Evolutionary conservation across 1,140 invertebrate genomes (phyloP).

Genomic region (Mactra quadrangularis): DNA sequence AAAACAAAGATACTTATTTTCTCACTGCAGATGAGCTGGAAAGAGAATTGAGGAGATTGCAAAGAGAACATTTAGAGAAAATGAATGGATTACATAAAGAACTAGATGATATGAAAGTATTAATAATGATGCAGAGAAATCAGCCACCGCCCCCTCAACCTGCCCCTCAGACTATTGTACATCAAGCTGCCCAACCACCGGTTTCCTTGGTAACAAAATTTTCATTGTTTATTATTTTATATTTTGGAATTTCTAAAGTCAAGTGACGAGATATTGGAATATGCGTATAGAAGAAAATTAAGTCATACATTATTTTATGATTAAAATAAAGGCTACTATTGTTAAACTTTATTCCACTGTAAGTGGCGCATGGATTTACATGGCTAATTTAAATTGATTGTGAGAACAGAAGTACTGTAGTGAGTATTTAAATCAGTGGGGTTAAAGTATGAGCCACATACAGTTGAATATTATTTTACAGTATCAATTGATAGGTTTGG

Average conservation of each 20-base stretch:
- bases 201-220: conserved; percentile 46
- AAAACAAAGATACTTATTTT: not conserved
- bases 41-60: conserved; percentile 72
- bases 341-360: no score
- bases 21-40: conserved; percentile 77
- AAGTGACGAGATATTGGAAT: not conserved
- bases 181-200: conserved; percentile 27
- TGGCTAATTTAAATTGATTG: no score
- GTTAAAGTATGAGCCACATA: no score
- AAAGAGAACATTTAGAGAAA: conserved; percentile 77
- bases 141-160: conserved; percentile 48
- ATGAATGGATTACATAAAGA: conserved; percentile 79
- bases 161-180: conserved; percentile 46
- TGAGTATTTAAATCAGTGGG: no score
- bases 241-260: not conserved
- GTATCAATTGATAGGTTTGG: no score
- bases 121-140: conserved; percentile 67
- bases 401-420: no score
- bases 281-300: no score
- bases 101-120: conserved; percentile 74
- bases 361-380: no score
- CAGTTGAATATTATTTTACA: no score
- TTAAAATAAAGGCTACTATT: no score
- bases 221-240: not conserved
- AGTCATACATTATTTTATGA: no score